Percentiles rank a stretch among this genome's conserved stretches.
phyloP scores from a whole-genome alignment of 23 tunicate species.

The Trididemnum miniatum region DNA sequence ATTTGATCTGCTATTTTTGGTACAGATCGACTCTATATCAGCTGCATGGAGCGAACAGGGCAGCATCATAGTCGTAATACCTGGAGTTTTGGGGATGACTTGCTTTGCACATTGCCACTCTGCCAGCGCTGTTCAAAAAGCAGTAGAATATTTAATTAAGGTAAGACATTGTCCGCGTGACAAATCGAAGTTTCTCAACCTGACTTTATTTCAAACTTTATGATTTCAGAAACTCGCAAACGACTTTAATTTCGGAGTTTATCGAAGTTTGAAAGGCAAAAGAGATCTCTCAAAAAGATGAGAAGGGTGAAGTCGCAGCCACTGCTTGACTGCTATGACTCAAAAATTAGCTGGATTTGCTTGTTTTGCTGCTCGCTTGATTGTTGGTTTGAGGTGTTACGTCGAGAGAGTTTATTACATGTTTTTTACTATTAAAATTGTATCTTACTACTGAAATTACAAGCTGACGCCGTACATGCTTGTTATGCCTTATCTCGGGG shows the following conservation, averaged over 20 bases:
- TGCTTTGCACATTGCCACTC: slow-evolving; percentile 63
- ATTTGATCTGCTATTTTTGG: neutral
- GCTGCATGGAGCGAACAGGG: slow-evolving; percentile 59
- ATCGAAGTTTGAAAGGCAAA: slow-evolving; percentile 51
- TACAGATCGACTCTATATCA: slow-evolving; percentile 25
- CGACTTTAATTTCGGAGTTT: slow-evolving; percentile 54
- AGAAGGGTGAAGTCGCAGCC: too few relatives aligned
- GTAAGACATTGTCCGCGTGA: neutral
- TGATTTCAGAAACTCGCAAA: slow-evolving; percentile 27
- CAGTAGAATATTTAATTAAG: slow-evolving; percentile 28
- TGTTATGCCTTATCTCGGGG: too few relatives aligned
- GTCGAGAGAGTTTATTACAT: too few relatives aligned
- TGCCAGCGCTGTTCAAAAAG: neutral
- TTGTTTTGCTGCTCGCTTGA: too few relatives aligned
- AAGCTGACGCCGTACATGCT: too few relatives aligned
- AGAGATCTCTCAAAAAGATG: neutral
- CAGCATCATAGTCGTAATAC: slow-evolving; percentile 52
- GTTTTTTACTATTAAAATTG: too few relatives aligned
- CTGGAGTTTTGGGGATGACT: slow-evolving; percentile 62
- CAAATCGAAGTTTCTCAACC: neutral
- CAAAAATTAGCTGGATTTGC: too few relatives aligned
- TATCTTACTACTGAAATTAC: too few relatives aligned
- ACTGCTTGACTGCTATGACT: too few relatives aligned
- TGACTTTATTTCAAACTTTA: neutral
- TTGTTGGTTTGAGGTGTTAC: too few relatives aligned